Base-by-base conservation (phyloP, 1,140 invertebrate genomes). In the Bombus pascuorum region DNA sequence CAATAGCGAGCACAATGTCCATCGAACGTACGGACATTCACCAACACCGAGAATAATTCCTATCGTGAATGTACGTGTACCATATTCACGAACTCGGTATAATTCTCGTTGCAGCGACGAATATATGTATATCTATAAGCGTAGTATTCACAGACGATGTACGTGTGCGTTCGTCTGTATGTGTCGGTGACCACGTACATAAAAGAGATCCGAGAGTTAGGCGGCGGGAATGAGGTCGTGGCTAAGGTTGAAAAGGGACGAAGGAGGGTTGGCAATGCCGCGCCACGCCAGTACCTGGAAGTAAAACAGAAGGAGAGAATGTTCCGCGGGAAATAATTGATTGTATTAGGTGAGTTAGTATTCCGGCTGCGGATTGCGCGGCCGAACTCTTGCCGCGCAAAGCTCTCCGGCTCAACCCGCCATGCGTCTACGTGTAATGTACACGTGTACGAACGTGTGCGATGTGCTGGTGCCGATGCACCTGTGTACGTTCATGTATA, bases 311-410 rank as follows among this genome's bases (percentile, higher is more conserved):
- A 93, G 91, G 91, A 92, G 89, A 91, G 90, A 91, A 92, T 92
- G 91, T 92, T 93, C 89, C 92, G 87, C 89, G 90, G 91, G 91
- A 93, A 94, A 94, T 94, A 94, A 94, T 94, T 94, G 93, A 94
- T 95, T 94, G 93, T 94, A 94, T 94, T 94, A 94, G 92, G 91
- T 88, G 92, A 94, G 93, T 94, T 94, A 92, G 94, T 94, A 94
- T 95, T 95, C 94, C 85, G 86, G 81, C 79, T 89, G 91, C 89
- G 92, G 92, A 94, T 94, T 93, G 90, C 88, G 74, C 86, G 85
- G 87, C 83, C 77, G 80, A 92, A 88, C 84, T 92, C 91, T 89
- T 84, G 87, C 85, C 86, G 81, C 86, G 89, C 70, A 87, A 87
- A 89, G 79, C 90, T 91, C 92, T 78, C 72, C 86, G 34, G 72